Percentiles rank a stretch among this genome's conserved stretches.
Conservation (phyloP, 2,797 vertebrate genomes). For the Crenuchus spilurus region DNA sequence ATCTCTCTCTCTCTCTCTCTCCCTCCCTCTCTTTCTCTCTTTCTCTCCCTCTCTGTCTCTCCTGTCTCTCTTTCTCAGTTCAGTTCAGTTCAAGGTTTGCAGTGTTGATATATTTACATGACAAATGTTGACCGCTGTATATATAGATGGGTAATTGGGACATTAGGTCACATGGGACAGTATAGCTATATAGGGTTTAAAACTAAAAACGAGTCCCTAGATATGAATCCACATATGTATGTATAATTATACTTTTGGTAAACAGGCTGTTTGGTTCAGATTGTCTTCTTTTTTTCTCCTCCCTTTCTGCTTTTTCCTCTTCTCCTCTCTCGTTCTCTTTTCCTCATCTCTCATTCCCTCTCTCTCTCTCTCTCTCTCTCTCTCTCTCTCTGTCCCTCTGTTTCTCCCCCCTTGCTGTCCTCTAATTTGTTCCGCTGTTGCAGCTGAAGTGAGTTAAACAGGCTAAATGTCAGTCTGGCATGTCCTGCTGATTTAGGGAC, state of each 20-base stretch:
- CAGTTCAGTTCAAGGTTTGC: too few species aligned
- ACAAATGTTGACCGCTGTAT: too few species aligned
- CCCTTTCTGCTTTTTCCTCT: neutral
- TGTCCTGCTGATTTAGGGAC: neutral
- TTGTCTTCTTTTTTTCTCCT: neutral
- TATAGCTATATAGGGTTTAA: too few species aligned
- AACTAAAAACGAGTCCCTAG: too few species aligned
- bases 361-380: neutral
- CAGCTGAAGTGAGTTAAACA: neutral
- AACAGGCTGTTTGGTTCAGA: too few species aligned
- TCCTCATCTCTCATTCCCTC: neutral
- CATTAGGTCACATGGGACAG: too few species aligned
- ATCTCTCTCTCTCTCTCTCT: neutral
- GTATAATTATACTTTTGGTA: too few species aligned
- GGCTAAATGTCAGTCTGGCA: neutral
- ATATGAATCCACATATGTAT: too few species aligned
- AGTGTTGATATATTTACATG: too few species aligned
- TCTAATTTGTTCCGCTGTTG: slow-evolving; percentile 16
- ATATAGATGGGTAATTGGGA: too few species aligned
- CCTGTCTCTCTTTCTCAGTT: neutral
- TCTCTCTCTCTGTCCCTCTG: neutral
- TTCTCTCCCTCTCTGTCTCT: too few species aligned
- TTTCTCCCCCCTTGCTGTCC: neutral
- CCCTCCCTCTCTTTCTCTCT: neutral
- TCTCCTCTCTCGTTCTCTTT: neutral